A percentile compares a stretch with the other conserved stretches of the same genome.
Evolutionary conservation across 2,797 vertebrate genomes (phyloP).

Genomic region (Tinamus major): DNA sequence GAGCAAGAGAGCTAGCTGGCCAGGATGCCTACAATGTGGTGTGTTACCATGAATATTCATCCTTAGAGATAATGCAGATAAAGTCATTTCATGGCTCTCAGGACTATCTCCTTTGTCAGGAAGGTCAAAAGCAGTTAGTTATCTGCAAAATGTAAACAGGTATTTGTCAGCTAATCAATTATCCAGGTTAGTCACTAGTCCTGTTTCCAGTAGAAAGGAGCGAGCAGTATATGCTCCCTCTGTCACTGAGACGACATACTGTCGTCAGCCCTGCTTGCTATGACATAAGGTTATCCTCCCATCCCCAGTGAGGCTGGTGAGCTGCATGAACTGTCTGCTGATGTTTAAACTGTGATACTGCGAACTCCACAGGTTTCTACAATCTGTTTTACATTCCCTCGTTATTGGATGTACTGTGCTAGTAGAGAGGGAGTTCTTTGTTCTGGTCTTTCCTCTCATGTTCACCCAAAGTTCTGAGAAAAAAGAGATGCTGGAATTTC

Average conservation of each 20-base stretch:
- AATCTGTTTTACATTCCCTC: conserved; percentile 32
- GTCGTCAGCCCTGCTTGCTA: conserved; percentile 15
- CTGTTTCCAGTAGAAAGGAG: background rate
- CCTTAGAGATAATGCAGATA: background rate
- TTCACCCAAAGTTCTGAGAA: background rate
- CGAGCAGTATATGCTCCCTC: background rate
- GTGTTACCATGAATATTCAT: background rate
- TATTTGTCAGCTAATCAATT: conserved; percentile 37
- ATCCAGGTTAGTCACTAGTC: background rate
- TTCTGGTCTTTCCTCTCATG: background rate
- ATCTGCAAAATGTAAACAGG: background rate
- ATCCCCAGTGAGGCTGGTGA: conserved; percentile 1
- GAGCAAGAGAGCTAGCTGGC: background rate
- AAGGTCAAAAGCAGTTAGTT: conserved; percentile 4
- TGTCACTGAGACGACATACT: background rate
- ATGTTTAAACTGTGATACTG: background rate
- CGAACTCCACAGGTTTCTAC: conserved; percentile 9
- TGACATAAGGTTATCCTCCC: conserved; percentile 23
- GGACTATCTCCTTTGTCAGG: background rate
- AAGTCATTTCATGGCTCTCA: background rate
- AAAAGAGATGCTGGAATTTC: background rate
- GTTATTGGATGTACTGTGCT: background rate
- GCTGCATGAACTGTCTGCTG: conserved; percentile 7
- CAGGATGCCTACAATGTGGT: background rate
- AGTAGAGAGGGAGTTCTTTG: background rate